Base-by-base conservation (phyloP, 1,140 invertebrate species). In the Hyles vespertilio region DNA sequence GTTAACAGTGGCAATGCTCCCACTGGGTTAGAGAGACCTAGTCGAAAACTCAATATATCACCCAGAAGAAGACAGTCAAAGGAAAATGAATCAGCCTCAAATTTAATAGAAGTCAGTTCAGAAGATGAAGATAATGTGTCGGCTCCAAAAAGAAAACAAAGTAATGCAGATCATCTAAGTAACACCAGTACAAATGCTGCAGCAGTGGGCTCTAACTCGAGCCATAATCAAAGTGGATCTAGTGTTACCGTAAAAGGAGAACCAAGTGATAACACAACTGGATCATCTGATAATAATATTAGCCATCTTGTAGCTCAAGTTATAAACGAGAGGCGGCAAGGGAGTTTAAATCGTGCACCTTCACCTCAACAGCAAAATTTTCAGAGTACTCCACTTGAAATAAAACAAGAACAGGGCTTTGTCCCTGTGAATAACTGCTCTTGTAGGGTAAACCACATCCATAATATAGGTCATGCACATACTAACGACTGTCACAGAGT, bases 101-200 rank as follows among this genome's bases (percentile, higher is more conserved):
- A 79, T 65, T 72, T 80, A 44, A 89, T 90, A 63, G 89, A 89
- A 79, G 80, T 89, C 2, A 89, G 87, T 63, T 89, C 87, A 46
- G 87, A 89, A 61, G 89, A 89, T 52, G 89, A 89, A 70, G 87
- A 90, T 40, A 79, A 81, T 70, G 58, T 53, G 22, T 60, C 75
- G 10, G 66, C 72, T 8, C 79, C 78, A 45, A 81, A 74, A 65
- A 86, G 84, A 63, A 77, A 74, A 58, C 74, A 70, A 32, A 45
- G n/a, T 22, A 45, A 54, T 54, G 32, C n/a, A 8, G 12, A 45
- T 11, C 36, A 44, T 43, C 52, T 36, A 43, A 54, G 40, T 22
- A 45, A 33, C 43, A 6, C 32, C 6, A 22, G 34, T 22, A 12
- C 12, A 34, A 40, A 12, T 44, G 34, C 52, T 43, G 9, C 8